phyloP scores from a whole-genome alignment of 37 sponge, comb jelly and placozoan species.

The Cladorhizidae sp. region DNA sequence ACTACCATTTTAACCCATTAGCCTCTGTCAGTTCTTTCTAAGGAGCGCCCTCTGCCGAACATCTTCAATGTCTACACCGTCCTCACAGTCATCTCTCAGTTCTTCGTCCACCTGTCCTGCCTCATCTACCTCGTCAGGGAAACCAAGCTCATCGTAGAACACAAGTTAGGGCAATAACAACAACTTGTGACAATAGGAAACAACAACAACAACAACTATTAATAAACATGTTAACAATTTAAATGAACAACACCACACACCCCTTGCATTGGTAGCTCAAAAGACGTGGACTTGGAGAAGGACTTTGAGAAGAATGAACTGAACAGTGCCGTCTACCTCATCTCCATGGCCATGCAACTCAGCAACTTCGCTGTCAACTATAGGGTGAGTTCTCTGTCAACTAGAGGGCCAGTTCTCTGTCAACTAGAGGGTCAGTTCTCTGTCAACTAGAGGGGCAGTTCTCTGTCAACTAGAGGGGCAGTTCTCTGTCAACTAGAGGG shows the following conservation, averaged over 20 bases:
- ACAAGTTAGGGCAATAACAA: conserved; percentile 37
- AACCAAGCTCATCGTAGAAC: conserved; percentile 42
- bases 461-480: not conserved
- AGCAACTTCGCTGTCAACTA: conserved; percentile 97
- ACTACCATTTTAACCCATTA: conserved; percentile 1
- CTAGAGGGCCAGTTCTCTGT: no score
- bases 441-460: not conserved
- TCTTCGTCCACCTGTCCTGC: conserved; percentile 81
- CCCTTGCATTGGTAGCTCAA: conserved; percentile 5
- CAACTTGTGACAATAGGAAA: not conserved
- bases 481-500: not conserved
- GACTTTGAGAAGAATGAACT: conserved; percentile 89
- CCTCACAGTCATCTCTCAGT: conserved; percentile 87
- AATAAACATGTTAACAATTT: not conserved
- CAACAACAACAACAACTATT: not conserved
- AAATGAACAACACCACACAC: no score
- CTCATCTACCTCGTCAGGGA: conserved; percentile 77
- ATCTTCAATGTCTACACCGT: conserved; percentile 97
- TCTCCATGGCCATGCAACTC: conserved; percentile 93
- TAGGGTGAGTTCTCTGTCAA: conserved; percentile 53
- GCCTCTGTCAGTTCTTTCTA: conserved; percentile 85
- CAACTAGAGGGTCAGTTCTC: no score
- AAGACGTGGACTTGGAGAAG: conserved; percentile 89
- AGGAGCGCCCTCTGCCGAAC: conserved; percentile 91
- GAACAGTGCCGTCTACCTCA: conserved; percentile 95